These are phyloP conservation scores for Melolontha melolontha DNA, from an alignment of 2,888 invertebrate species.

Conservation along the genomic window DNA sequence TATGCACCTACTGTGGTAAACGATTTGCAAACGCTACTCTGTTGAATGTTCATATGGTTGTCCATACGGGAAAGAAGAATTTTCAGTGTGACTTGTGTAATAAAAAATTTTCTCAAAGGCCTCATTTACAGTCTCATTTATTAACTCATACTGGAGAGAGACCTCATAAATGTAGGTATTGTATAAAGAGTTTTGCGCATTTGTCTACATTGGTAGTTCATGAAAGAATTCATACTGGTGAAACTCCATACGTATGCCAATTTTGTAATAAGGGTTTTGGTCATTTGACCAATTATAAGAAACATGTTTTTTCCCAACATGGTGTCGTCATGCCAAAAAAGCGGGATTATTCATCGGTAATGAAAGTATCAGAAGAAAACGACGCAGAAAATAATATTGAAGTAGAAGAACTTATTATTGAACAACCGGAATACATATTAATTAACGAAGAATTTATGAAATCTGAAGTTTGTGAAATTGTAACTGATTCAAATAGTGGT, in stretches of 20 bases:
- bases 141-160: constrained; percentile 23
- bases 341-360: constrained; percentile 10
- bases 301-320: constrained; percentile 24
- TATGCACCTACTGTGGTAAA: constrained; percentile 10
- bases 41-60: constrained; percentile 20
- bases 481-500: too few relatives aligned
- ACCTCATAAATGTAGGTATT: constrained; percentile 12
- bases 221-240: constrained; percentile 25
- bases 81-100: constrained; percentile 20
- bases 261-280: constrained; percentile 27
- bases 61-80: constrained; percentile 27
- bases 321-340: constrained; percentile 16
- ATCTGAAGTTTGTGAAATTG: too few relatives aligned
- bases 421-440: not conserved
- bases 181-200: constrained; percentile 27
- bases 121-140: constrained; percentile 25
- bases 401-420: not conserved
- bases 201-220: constrained; percentile 20
- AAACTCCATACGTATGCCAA: constrained; percentile 27
- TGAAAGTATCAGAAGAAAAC: not conserved
- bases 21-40: constrained; percentile 6
- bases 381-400: not conserved
- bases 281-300: constrained; percentile 30
- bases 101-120: constrained; percentile 16
- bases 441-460: not conserved